Evolutionary conservation across 2,888 invertebrate genomes (phyloP).

Genomic region (Catocala fraxini): DNA sequence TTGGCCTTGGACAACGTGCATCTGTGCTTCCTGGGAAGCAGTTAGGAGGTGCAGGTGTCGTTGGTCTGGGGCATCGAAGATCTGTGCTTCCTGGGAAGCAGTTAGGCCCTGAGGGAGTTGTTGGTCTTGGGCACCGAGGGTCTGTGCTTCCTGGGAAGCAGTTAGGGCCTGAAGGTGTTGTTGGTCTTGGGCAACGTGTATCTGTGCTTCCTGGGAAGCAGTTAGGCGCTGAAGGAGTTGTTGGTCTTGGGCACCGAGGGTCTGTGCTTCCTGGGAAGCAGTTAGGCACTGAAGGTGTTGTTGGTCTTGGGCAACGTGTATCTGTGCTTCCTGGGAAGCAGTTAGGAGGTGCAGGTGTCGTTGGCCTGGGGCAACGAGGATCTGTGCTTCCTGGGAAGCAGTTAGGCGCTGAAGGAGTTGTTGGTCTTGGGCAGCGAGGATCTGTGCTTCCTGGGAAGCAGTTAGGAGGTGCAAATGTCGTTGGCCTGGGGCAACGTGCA

Average conservation of each 20-base stretch:
- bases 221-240: slow-evolving; percentile 38
- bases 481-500: no score
- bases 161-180: slow-evolving; percentile 48
- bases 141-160: slow-evolving; percentile 44
- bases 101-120: slow-evolving; percentile 41
- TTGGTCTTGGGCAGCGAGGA: slow-evolving; percentile 22
- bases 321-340: slow-evolving; percentile 20
- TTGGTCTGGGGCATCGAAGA: slow-evolving; percentile 59
- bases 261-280: slow-evolving; percentile 44
- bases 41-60: slow-evolving; percentile 37
- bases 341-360: slow-evolving; percentile 38
- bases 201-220: slow-evolving; percentile 46
- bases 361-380: slow-evolving; percentile 6
- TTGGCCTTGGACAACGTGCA: slow-evolving; percentile 49
- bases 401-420: slow-evolving; percentile 35
- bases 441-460: slow-evolving; percentile 19
- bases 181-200: slow-evolving; percentile 52
- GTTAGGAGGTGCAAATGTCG: slow-evolving; percentile 24
- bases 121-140: slow-evolving; percentile 34
- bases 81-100: slow-evolving; percentile 58
- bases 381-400: slow-evolving; percentile 34
- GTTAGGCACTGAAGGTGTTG: slow-evolving; percentile 50
- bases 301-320: slow-evolving; percentile 51
- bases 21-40: slow-evolving; percentile 57
- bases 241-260: slow-evolving; percentile 53